Evolutionary conservation across 1,140 invertebrate species (phyloP).

Genomic region (Drosophila lowei): DNA sequence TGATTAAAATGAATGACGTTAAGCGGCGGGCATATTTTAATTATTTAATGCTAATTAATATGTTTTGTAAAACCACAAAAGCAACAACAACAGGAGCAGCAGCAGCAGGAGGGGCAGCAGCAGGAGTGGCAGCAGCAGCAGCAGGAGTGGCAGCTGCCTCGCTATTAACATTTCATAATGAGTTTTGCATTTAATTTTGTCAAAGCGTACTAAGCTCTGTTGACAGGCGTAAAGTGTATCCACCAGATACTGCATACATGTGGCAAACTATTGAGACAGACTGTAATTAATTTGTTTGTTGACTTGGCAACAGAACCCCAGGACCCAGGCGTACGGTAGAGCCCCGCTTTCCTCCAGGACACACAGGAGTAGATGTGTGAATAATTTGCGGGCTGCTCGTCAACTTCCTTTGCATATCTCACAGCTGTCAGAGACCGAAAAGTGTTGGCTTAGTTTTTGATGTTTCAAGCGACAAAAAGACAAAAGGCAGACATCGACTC

Average conservation of each 20-base stretch:
- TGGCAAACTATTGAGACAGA: conserved; percentile 76
- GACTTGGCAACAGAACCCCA: conserved; percentile 64
- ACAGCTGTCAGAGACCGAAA: conserved; percentile 44
- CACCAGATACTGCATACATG: conserved; percentile 53
- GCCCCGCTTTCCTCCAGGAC: not conserved
- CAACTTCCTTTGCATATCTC: conserved; percentile 73
- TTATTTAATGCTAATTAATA: conserved; percentile 82
- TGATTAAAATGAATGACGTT: conserved; percentile 81
- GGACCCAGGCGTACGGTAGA: no score
- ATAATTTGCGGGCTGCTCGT: conserved; percentile 63
- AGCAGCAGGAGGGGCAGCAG: conserved; percentile 1
- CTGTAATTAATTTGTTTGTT: conserved; percentile 81
- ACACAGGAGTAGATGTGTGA: conserved; percentile 19
- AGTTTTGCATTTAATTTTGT: conserved; percentile 79
- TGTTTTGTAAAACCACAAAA: conserved; percentile 78
- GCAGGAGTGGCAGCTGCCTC: conserved; percentile 48
- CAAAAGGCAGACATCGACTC: conserved; percentile 7
- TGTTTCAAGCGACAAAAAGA: conserved; percentile 24
- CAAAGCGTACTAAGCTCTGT: conserved; percentile 70
- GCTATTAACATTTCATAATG: conserved; percentile 78
- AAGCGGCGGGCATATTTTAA: conserved; percentile 79
- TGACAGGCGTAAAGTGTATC: conserved; percentile 66
- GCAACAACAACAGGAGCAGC: conserved; percentile 27
- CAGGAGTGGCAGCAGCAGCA: conserved; percentile 14
- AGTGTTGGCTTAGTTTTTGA: conserved; percentile 61